These are phyloP conservation scores for Hassar affinis DNA, from an alignment of 2,113 vertebrate species.

Conservation along the genomic window DNA sequence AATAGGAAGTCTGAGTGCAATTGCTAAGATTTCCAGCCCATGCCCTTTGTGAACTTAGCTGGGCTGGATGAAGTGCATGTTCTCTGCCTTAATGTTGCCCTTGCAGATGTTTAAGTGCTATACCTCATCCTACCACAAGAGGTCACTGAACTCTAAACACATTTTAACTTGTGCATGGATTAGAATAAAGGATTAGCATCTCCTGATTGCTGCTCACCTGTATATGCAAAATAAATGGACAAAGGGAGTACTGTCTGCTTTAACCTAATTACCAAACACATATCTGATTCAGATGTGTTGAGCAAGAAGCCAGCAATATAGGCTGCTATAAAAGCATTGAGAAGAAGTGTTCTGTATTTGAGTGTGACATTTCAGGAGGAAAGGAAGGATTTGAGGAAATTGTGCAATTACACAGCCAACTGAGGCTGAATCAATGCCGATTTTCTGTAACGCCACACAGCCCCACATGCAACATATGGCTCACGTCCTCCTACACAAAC, in stretches of 20 bases:
- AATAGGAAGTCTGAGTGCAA: slow-evolving; percentile 49
- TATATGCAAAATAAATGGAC: background rate
- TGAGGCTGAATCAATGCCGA: background rate
- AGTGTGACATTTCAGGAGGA: background rate
- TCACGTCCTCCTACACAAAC: background rate
- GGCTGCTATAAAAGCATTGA: background rate
- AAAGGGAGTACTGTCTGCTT: background rate
- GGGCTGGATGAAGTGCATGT: background rate
- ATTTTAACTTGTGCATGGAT: background rate
- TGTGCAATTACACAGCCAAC: background rate
- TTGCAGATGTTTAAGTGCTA: slow-evolving; percentile 15
- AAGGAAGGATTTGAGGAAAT: slow-evolving; percentile 10
- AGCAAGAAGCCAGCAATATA: background rate
- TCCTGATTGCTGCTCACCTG: background rate
- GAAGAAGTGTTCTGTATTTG: background rate
- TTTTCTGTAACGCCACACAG: background rate
- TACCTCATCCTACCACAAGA: slow-evolving; percentile 43
- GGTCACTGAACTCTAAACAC: slow-evolving; percentile 22
- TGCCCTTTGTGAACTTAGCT: slow-evolving; percentile 49
- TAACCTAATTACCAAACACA: background rate
- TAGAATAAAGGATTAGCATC: background rate
- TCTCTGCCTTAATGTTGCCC: background rate
- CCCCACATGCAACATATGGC: background rate
- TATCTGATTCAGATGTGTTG: background rate
- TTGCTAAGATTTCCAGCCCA: slow-evolving; percentile 27